Evolutionary conservation across 1,140 invertebrate genomes (phyloP), one percentile per base, ranked within the genome.

Genomic region (Rhopalosiphum padi): DNA sequence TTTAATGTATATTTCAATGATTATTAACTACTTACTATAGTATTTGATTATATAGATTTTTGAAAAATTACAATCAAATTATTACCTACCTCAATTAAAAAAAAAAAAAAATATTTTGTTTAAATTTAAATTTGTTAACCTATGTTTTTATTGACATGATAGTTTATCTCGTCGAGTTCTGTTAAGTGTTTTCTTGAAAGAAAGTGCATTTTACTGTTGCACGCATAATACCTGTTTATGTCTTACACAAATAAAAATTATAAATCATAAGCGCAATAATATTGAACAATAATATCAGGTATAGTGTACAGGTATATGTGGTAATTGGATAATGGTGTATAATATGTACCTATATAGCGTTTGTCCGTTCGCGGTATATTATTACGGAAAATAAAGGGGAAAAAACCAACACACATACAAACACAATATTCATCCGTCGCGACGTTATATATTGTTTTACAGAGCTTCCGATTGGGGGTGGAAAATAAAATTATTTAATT

Each of bases 401-500:
- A 6, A 43, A 41, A 85, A 85, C 37, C 37, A 85, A 43, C 22
- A 85, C 6, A 85, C 22, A 77, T 77, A 85, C 83, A 43, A 25
- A 43, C 37, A 83, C 23, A 23, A 18, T 48, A 82, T 83, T 37
- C 77, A 25, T 25, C 11, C 85, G 85, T 46, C 25, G 6, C 4
- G 43, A 43, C 15, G 85, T 87, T 87, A 43, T 87, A 43, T 87
- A 51, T 88, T 53, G 22, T 23, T 89, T 89, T 89, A 51, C 48
- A 23, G 22, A 37, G n/a, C 88, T 89, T 89, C 51, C 88, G 51
- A 89, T 55, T 46, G 87, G 35, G 46, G 48, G 46, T n/a, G 21
- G 46, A 23, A 89, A 89, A 53, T 30, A 89, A 89, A 53, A 35
- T 37, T 23, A 89, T 89, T 51, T 89, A 89, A 89, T 89, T 55